Percentiles rank a stretch among this genome's conserved stretches.
Evolutionary conservation across 2,888 invertebrate genomes (phyloP).

Genomic region (Coleophora deauratella): DNA sequence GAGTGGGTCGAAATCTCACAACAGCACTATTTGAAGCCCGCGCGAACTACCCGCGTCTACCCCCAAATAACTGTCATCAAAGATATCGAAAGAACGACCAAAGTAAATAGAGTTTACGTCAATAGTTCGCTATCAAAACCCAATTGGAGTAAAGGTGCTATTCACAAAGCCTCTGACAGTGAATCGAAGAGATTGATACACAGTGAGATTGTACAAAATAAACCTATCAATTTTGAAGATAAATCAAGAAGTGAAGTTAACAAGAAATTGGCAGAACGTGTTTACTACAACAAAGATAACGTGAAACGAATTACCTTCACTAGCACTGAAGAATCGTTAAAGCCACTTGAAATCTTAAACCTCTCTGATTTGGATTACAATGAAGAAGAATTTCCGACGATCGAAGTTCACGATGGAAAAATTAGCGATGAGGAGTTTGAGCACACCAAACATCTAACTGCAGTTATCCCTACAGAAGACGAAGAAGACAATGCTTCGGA

Average conservation of each 20-base stretch:
- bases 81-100: conserved; percentile 16
- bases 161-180: background rate
- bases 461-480: background rate
- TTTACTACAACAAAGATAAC: conserved; percentile 31
- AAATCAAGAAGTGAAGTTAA: too few relatives aligned
- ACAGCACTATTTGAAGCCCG: conserved; percentile 41
- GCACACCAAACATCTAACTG: background rate
- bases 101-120: conserved; percentile 21
- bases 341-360: conserved; percentile 4
- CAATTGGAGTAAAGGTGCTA: conserved; percentile 8
- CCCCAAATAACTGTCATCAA: conserved; percentile 8
- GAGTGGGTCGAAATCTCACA: conserved; percentile 67
- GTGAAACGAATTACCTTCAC: conserved; percentile 27
- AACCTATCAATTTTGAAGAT: background rate
- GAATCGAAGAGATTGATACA: background rate
- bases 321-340: conserved; percentile 3
- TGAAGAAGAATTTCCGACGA: conserved; percentile 1
- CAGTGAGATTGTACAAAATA: background rate
- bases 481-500: too few relatives aligned
- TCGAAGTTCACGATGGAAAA: background rate
- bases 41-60: conserved; percentile 14
- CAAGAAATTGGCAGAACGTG: conserved; percentile 21
- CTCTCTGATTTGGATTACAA: conserved; percentile 6
- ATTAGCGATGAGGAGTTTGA: too few relatives aligned
- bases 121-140: conserved; percentile 35